phyloP scores from a whole-genome alignment of 2,888 invertebrate genomes.

The Hirtodrosophila histrioides region DNA sequence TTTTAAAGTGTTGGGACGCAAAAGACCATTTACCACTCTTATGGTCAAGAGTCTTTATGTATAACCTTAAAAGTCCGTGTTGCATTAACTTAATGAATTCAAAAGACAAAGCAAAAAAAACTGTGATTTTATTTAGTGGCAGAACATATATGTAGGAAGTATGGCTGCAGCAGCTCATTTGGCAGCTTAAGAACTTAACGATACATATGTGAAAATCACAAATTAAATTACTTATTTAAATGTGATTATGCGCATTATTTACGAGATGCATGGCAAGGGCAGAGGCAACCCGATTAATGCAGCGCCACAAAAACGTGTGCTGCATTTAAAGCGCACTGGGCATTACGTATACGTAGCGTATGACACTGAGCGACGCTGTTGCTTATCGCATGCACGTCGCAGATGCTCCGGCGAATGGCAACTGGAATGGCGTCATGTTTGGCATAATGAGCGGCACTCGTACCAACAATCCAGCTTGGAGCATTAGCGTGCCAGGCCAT shows the following conservation, averaged over 20 bases:
- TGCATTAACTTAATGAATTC: no score
- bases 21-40: no score
- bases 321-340: slow-evolving; percentile 57
- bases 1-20: no score
- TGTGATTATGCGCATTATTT: slow-evolving; percentile 78
- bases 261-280: slow-evolving; percentile 34
- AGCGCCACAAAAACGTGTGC: slow-evolving; percentile 69
- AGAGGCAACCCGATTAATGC: slow-evolving; percentile 61
- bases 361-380: slow-evolving; percentile 62
- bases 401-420: slow-evolving; percentile 58
- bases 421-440: slow-evolving; percentile 59
- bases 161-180: slow-evolving; percentile 10
- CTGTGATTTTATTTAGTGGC: slow-evolving; percentile 6
- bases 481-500: slow-evolving; percentile 54
- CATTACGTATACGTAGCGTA: slow-evolving; percentile 73
- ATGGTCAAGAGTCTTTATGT: no score
- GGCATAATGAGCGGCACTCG: slow-evolving; percentile 70
- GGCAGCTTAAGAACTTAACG: slow-evolving; percentile 57
- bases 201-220: slow-evolving; percentile 67
- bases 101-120: not conserved
- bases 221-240: slow-evolving; percentile 79
- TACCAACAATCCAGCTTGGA: slow-evolving; percentile 31
- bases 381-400: slow-evolving; percentile 74
- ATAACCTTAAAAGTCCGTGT: no score
- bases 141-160: not conserved